Evolutionary conservation across 1,140 invertebrate genomes (phyloP), one percentile per base, ranked within the genome.

Genomic region (Varroa destructor): DNA sequence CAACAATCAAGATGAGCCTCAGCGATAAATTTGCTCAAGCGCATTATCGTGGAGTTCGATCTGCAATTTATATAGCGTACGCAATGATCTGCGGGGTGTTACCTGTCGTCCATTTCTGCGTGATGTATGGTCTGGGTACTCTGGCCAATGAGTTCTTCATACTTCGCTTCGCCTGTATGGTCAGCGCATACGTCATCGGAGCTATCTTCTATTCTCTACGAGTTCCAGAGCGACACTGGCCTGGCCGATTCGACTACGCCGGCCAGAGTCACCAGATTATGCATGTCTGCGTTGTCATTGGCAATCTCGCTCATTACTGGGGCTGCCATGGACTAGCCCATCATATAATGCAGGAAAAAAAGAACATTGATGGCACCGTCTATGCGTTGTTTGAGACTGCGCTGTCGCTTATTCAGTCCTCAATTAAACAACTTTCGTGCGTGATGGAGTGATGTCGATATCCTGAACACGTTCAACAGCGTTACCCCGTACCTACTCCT

Each of bases 261-360:
- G 61, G 61, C 14, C 61, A 67, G 14, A 67, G 61, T 67, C 61
- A 67, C 40, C 61, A 67, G 46, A 67, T 67, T 37, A 67, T 67
- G 61, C 61, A 67, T 46, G 46, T 67, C 36, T 67, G 61, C 8
- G 61, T 67, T 46, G 61, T 67, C 40, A 14, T 67, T 37, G 61
- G 61, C 40, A 67, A 67, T 37, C 61, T 67, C 36, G 61, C 61
- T 12, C 61, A 67, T 46, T 67, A 67, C 61, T 67, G 61, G 61
- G 61, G 61, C 61, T 67, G 61, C 36, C 61, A 67, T 37, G 61
- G 61, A 40, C 36, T 67, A 40, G 61, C 61, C 3, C 46, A 67
- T 8, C 61, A 46, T 2, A 8, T 51, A 8, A 3, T 5, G 46
- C 46, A 51, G 46, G 8, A 3, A 8, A 5, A 3, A 8, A 51